Evolutionary conservation across 2,113 vertebrate genomes (phyloP).

Genomic region (Dendrocopos noguchii): DNA sequence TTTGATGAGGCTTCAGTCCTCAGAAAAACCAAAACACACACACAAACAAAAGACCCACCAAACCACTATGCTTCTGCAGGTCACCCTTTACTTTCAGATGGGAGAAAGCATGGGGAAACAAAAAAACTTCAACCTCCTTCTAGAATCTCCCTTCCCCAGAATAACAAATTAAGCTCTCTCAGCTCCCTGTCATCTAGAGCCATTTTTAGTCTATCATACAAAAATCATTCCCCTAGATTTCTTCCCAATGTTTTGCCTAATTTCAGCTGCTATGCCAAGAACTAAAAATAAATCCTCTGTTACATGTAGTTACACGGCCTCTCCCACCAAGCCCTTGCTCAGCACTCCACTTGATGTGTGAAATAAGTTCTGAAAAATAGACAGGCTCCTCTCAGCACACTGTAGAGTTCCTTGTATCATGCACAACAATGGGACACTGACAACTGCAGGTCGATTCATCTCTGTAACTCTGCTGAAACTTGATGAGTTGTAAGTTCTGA

Average conservation of each 20-base stretch:
- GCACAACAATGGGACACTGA: not conserved
- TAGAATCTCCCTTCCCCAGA: not conserved
- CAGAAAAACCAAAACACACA: not conserved
- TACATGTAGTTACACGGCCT: not conserved
- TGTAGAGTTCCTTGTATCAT: not conserved
- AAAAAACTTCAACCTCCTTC: not conserved
- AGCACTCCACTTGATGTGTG: not conserved
- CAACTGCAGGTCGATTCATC: not conserved
- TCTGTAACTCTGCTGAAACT: not conserved
- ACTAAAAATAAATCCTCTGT: conserved; percentile 15
- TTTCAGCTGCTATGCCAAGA: conserved; percentile 11
- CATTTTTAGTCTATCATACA: not conserved
- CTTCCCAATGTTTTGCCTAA: conserved; percentile 18
- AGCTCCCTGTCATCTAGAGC: not conserved
- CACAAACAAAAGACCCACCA: not conserved
- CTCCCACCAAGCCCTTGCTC: not conserved
- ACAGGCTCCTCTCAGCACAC: not conserved
- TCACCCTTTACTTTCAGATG: not conserved
- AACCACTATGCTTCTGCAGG: not conserved
- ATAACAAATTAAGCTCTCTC: not conserved
- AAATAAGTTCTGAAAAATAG: not conserved
- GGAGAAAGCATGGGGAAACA: not conserved
- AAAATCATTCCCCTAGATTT: not conserved
- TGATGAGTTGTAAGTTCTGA: not conserved
- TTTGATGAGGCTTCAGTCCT: not conserved